Conservation (phyloP, 1,140 invertebrate species). For the Eupeodes corollae region DNA sequence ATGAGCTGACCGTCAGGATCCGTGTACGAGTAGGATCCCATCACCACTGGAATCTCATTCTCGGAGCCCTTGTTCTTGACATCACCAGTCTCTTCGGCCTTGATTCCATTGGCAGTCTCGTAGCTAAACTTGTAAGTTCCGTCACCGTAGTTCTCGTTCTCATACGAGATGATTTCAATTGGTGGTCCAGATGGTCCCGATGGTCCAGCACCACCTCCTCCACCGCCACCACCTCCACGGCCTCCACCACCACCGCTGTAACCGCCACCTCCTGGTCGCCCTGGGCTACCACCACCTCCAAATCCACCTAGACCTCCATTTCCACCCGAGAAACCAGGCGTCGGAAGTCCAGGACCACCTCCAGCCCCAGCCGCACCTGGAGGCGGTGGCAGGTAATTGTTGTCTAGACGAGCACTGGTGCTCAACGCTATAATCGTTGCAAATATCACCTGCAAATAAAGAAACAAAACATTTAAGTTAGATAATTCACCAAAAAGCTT, state of each 20-base stretch:
- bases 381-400: constrained; percentile 38
- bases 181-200: constrained; percentile 19
- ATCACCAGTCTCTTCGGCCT: constrained; percentile 54
- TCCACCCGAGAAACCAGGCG: constrained; percentile 21
- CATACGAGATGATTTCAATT: constrained; percentile 43
- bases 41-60: constrained; percentile 44
- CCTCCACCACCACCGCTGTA: constrained; percentile 17
- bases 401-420: constrained; percentile 34
- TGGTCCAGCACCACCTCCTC: constrained; percentile 29
- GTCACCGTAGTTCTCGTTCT: constrained; percentile 46
- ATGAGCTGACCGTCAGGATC: constrained; percentile 54
- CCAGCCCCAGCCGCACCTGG: constrained; percentile 25
- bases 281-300: constrained; percentile 19
- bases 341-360: constrained; percentile 30
- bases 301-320: constrained; percentile 6
- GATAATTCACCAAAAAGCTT: too few species aligned
- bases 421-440: constrained; percentile 20
- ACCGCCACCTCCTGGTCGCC: constrained; percentile 18
- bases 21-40: constrained; percentile 57
- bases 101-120: constrained; percentile 55
- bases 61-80: constrained; percentile 47
- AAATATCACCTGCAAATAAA: constrained; percentile 26
- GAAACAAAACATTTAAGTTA: not conserved
- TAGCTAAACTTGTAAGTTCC: constrained; percentile 44
- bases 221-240: constrained; percentile 26